Percentiles rank a stretch among this genome's conserved stretches.
These are phyloP conservation scores for Synanthedon vespiformis DNA, from an alignment of 2,888 invertebrate species.

Conservation along the genomic window DNA sequence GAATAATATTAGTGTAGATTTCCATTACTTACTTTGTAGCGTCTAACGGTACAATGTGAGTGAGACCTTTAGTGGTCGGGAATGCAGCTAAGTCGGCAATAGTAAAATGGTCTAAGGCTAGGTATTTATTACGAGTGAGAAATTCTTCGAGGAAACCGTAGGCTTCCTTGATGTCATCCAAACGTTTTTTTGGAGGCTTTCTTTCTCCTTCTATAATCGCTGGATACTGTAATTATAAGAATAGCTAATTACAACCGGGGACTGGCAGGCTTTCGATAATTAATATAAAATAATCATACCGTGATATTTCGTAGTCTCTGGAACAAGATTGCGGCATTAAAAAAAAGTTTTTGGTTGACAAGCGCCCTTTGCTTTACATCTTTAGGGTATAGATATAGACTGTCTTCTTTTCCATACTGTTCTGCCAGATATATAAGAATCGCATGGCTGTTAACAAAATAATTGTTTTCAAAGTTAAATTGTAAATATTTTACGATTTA, in stretches of 20 bases:
- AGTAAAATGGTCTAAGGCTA: constrained; percentile 61
- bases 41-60: constrained; percentile 31
- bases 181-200: constrained; percentile 30
- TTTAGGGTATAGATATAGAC: constrained; percentile 72
- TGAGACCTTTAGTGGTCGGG: constrained; percentile 27
- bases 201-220: constrained; percentile 32
- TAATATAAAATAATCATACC: constrained; percentile 20
- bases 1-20: no score
- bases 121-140: constrained; percentile 50
- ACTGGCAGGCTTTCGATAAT: no score
- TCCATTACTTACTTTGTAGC: constrained; percentile 16
- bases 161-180: constrained; percentile 45
- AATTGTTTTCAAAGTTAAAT: background rate
- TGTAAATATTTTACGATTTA: constrained; percentile 7
- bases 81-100: constrained; percentile 64
- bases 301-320: constrained; percentile 38
- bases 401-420: constrained; percentile 64
- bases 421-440: constrained; percentile 61
- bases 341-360: constrained; percentile 68
- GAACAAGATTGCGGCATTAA: constrained; percentile 61
- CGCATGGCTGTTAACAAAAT: constrained; percentile 43
- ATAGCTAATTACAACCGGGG: no score
- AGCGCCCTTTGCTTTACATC: constrained; percentile 58
- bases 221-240: constrained; percentile 14
- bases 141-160: constrained; percentile 57